Percentiles rank a stretch among this genome's conserved stretches.
Evolutionary conservation across 2,888 invertebrate genomes (phyloP).

Genomic region (Scaptomyza caliginosa): DNA sequence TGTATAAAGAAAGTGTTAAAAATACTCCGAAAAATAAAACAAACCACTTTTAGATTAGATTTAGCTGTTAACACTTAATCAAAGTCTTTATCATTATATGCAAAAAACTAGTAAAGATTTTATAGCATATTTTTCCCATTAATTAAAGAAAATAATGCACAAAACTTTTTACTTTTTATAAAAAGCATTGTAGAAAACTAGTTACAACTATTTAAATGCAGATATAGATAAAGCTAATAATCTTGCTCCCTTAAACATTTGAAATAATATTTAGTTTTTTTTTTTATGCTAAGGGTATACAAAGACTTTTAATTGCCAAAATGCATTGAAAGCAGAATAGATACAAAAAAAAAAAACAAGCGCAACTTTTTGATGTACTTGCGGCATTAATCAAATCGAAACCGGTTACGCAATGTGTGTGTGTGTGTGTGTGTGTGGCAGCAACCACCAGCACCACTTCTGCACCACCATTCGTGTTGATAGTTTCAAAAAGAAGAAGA

Average conservation of each 20-base stretch:
- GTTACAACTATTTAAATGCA: neutral
- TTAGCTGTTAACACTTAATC: too few relatives aligned
- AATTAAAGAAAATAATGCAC: too few relatives aligned
- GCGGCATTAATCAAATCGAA: conserved; percentile 74
- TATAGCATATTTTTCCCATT: too few relatives aligned
- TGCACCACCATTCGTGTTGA: conserved; percentile 41
- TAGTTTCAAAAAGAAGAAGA: conserved; percentile 66
- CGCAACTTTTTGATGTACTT: conserved; percentile 22
- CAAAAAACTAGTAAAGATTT: too few relatives aligned
- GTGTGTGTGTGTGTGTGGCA: conserved; percentile 36
- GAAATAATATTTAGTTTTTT: too few relatives aligned
- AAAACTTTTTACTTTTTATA: too few relatives aligned
- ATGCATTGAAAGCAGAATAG: conserved; percentile 28
- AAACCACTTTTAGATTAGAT: too few relatives aligned
- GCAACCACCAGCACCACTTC: conserved; percentile 42
- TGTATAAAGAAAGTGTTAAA: too few relatives aligned
- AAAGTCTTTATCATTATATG: too few relatives aligned
- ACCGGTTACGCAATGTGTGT: conserved; percentile 54
- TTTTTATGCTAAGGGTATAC: neutral
- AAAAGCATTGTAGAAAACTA: too few relatives aligned
- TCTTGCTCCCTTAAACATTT: neutral
- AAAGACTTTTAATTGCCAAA: conserved; percentile 43
- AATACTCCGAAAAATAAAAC: too few relatives aligned
- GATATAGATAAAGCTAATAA: neutral
- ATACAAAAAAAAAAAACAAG: conserved; percentile 10